Base-by-base conservation (phyloP, 2,113 vertebrate genomes). In the Mesembrinibis cayennensis region DNA sequence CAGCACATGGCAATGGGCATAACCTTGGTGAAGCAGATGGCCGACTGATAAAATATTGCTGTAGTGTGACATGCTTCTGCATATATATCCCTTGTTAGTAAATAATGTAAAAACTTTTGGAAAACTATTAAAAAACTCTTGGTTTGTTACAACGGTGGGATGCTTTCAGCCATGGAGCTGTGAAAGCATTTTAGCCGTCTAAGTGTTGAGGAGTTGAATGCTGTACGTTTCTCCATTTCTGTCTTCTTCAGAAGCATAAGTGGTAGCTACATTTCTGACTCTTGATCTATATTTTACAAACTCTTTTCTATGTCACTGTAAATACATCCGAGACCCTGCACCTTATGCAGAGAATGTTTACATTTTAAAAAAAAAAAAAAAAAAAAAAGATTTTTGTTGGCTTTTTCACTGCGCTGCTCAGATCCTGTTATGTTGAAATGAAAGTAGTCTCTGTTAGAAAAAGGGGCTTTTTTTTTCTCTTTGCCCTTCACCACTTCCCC, bases 301-400 rank as follows among this genome's bases (percentile, higher is more conserved):
- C 47, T 62, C 45, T 90, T 94, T 94, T 93, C 89, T 93, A 1
- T 77, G 58, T 96, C 55, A 49, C 59, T 97, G 95, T 96, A 96
- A 87, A 95, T 93, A 95, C 18, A 65, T 71, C 87, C 9, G 8
- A 89, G 71, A 90, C 93, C 94, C 91, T 97, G 94, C 94, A 96
- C 89, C 89, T 97, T 97, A 96, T 91, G 94, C 96, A 96, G 96
- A 95, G 87, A 96, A 95, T 95, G 91, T 97, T 97, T 96, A 95
- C 87, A 83, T 89, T 94, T 14, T 2, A 36, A 45, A 62, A 70
- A 32, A 61, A 18, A 40, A 67, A 47, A 26, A 55, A 55, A 49
- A 29, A 38, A 42, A 42, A 42, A 40, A 40, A 79, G 14, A 52
- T 27, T 29, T 72, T 36, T 71, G 55, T 86, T 88, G 12, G 63